Evolutionary conservation across 2,797 vertebrate species (phyloP).

Genomic region (Oryzias dopingdopingensis): DNA sequence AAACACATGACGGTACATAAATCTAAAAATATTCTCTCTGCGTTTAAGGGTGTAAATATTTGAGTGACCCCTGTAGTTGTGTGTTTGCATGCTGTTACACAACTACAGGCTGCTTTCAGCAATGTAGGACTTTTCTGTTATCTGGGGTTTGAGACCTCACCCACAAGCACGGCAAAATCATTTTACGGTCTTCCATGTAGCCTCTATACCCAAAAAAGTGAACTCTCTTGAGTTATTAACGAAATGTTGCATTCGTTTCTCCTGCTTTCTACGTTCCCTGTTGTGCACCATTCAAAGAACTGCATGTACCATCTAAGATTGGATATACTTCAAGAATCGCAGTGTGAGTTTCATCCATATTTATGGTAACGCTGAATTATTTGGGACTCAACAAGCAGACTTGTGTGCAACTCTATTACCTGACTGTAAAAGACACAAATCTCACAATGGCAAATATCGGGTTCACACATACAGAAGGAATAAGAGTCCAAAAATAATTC

Average conservation of each 20-base stretch:
- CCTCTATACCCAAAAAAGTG: slow-evolving; percentile 46
- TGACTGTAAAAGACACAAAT: slow-evolving; percentile 7
- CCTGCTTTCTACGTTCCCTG: slow-evolving; percentile 32
- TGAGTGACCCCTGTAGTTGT: slow-evolving; percentile 57
- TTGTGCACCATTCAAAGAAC: slow-evolving; percentile 15
- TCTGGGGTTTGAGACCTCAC: slow-evolving; percentile 50
- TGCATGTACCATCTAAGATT: slow-evolving; percentile 1
- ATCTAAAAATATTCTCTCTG: slow-evolving; percentile 48
- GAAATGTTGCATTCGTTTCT: slow-evolving; percentile 56
- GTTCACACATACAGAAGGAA: slow-evolving; percentile 30
- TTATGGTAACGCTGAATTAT: slow-evolving; percentile 14
- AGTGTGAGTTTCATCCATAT: slow-evolving; percentile 32
- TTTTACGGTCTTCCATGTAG: slow-evolving; percentile 46
- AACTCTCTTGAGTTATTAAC: slow-evolving; percentile 70
- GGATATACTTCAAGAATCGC: slow-evolving; percentile 17
- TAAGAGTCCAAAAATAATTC: slow-evolving; percentile 3
- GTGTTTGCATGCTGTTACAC: slow-evolving; percentile 52
- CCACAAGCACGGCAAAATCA: slow-evolving; percentile 46
- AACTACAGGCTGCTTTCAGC: slow-evolving; percentile 40
- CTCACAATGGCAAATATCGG: slow-evolving; percentile 22
- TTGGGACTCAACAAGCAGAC: slow-evolving; percentile 10
- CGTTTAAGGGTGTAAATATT: slow-evolving; percentile 74
- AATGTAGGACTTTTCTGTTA: slow-evolving; percentile 51
- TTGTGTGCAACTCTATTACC: background rate
- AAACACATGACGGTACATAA: slow-evolving; percentile 21